These are phyloP conservation scores for Piaya cayana DNA, from an alignment of 2,113 vertebrate genomes.

Conservation along the genomic window DNA sequence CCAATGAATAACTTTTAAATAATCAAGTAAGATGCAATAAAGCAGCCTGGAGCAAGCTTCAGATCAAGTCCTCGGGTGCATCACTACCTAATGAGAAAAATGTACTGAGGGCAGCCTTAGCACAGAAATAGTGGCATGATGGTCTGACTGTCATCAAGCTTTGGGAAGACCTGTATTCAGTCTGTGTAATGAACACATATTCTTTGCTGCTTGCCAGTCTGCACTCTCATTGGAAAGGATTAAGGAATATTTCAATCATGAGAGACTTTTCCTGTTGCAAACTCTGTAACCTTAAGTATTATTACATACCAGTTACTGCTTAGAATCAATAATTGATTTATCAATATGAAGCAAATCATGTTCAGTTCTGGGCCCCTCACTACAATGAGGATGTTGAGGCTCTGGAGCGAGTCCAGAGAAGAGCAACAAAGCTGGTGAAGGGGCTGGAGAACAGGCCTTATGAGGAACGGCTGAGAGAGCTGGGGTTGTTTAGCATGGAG, in stretches of 20 bases:
- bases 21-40: constrained; percentile 30
- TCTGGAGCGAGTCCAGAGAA: too few relatives aligned
- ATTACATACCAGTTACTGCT: not conserved
- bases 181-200: not conserved
- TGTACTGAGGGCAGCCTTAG: not conserved
- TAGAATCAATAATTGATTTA: not conserved
- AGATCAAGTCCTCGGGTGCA: not conserved
- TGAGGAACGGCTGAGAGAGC: too few relatives aligned
- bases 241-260: not conserved
- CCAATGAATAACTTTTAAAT: constrained; percentile 4
- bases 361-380: too few relatives aligned
- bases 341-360: not conserved
- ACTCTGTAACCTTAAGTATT: not conserved
- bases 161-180: not conserved
- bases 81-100: not conserved
- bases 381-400: too few relatives aligned
- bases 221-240: not conserved
- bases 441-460: too few relatives aligned
- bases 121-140: not conserved
- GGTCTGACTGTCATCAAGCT: not conserved
- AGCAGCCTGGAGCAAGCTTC: not conserved
- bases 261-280: not conserved
- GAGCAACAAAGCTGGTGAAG: too few relatives aligned
- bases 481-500: too few relatives aligned
- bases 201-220: not conserved